A percentile compares a stretch with the other conserved stretches of the same genome.
These are phyloP conservation scores for Campylomormyrus tamandua DNA, from an alignment of 2,113 vertebrate species.

Conservation along the genomic window DNA sequence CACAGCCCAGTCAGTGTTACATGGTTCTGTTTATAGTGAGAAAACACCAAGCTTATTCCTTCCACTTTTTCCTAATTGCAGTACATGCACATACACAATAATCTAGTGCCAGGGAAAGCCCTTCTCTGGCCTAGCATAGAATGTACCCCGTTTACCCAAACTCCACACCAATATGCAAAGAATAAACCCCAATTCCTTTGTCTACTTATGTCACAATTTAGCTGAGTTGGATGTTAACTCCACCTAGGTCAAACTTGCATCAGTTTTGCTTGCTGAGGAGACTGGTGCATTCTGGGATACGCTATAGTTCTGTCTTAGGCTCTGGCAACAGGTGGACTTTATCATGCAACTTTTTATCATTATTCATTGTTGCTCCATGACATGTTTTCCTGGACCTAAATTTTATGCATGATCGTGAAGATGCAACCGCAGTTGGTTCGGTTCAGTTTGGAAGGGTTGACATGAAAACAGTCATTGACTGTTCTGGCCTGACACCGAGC, in stretches of 20 bases:
- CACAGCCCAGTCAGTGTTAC: not conserved
- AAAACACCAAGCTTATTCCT: not conserved
- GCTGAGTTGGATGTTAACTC: not conserved
- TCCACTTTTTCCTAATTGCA: not conserved
- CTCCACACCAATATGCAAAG: not conserved
- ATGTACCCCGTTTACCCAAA: not conserved
- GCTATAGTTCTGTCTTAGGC: not conserved
- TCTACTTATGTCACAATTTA: not conserved
- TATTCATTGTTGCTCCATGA: constrained; percentile 1
- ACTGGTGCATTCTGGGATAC: not conserved
- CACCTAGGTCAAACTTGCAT: not conserved
- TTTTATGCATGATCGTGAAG: not conserved
- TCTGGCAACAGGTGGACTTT: not conserved
- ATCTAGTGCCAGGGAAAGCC: not conserved
- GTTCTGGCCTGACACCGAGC: not conserved
- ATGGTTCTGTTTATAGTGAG: not conserved
- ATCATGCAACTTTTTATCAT: not conserved
- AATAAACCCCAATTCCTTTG: not conserved
- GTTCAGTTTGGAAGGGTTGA: not conserved
- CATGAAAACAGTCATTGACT: not conserved
- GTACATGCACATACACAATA: not conserved
- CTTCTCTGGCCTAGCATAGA: not conserved
- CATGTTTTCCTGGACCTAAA: not conserved
- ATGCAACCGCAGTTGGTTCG: not conserved
- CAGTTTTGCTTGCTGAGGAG: not conserved